Base-by-base conservation (phyloP, 2,888 invertebrate genomes). In the Andrena trimmerana region DNA sequence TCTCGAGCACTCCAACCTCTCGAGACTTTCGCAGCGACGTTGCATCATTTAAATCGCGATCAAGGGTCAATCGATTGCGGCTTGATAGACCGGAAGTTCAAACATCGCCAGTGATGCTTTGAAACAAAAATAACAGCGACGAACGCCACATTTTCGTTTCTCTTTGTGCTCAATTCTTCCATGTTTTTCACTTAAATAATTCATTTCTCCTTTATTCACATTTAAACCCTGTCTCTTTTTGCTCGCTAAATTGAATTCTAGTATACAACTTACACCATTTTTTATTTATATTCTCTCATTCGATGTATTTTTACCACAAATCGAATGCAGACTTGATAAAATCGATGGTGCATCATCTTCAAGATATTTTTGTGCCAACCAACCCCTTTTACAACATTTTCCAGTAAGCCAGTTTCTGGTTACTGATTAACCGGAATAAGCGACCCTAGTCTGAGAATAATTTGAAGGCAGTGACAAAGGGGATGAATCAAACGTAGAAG, bases 401-500 rank as follows among this genome's bases (percentile, higher is more conserved):
- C 16, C 42, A 42, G 16, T 57, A 27, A 24, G 24, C 10, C 57
- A 10, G 10, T 57, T 24, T 10, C 57, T 57, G 24, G 24, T 57
- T 57, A 63, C 69, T 74, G 69, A 81, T 77, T 75, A 72, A 84
- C 81, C 63, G 72, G 62, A 67, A 65, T 27, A 75, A 83, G 84
- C 78, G 84, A 84, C 85, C 67, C 74, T 74, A 60, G 59, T 31
- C 20, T 59, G 62, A 29, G 74, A 81, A 86, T 86, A 85, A 83
- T 76, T 52, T 27, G 24, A n/a, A 31, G 36, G 13, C 24, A 62
- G 54, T 27, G 54, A 68, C n/a, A 68, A 7, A 77, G 52, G 60
- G 68, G 33, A 16, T 48, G 24, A 71, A 33, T 29, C 36, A 50
- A 66, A 27, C n/a, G 33, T 60, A 65, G 20, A 76, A 65, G 63